Evolutionary conservation across 2,797 vertebrate genomes (phyloP), one percentile per base, ranked within the genome.

Genomic region (Linurgus olivaceus): DNA sequence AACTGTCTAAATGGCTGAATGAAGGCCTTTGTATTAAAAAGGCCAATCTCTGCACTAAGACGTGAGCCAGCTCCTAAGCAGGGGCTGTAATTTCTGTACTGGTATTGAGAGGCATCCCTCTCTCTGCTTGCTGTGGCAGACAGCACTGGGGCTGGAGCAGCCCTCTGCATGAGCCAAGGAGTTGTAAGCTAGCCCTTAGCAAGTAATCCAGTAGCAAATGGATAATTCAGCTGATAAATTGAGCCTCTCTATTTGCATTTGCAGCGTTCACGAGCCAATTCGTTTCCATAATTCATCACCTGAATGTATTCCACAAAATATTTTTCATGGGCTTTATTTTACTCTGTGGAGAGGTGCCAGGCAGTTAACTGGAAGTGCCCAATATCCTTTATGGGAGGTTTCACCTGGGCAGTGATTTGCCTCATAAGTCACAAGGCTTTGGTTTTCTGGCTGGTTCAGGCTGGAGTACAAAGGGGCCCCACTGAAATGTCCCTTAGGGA

Each of bases 1-100:
- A 97, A 82, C 83, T 95, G 85, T 96, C 93, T 96, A 95, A 95
- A 76, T 76, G 93, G 80, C 92, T 96, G 95, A 94, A 96, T 95
- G 92, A 95, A 96, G 88, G 86, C 71, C 77, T 96, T 96, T 94
- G 95, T 95, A 92, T 96, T 86, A 90, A 93, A 90, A 96, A 95
- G 93, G 83, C 93, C 87, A 89, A 92, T 88, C 93, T 82, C 95
- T 92, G 93, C 80, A 79, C 92, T 85, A 90, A 95, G 93, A 94
- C 94, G 67, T 96, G 96, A 86, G 74, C 0, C 0, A 86, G 95
- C 80, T 96, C 71, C 66, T 70, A 90, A 96, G 59, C 52, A 96
- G 75, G 38, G 50, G 59, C 40, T 93, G 82, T 94, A 42, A 94
- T 97, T 92, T 75, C 88, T 91, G 70, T 81, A 3, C 76, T 78